Evolutionary conservation across 2,797 vertebrate species (phyloP), one percentile per base, ranked within the genome.

Genomic region (Poecilia wingei): DNA sequence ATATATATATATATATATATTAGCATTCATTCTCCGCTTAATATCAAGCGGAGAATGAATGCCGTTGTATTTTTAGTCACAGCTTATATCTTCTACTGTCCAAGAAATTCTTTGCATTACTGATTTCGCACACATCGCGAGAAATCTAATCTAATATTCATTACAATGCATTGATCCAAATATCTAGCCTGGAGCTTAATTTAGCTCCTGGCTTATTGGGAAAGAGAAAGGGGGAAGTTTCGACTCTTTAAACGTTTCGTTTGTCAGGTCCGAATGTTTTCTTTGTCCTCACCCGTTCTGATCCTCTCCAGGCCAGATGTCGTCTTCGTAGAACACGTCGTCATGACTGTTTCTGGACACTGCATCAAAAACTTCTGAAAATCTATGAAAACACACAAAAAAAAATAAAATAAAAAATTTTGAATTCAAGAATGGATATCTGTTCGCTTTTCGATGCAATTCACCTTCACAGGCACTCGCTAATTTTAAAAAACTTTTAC

Each of bases 251-350:
- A 41, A 25, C 1, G 10, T 55, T 31, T 41, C 33, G 20, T 16
- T 57, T 53, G 20, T 77, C n/a, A 20, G 68, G 28, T 13, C 41
- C 22, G 47, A 49, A 22, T 3, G 18, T 25, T 3, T 59, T 45
- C 0, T 10, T 83, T 13, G 33, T 0, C 61, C 74, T 91, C 94
- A 99, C 98, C 98, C 97, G 46, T 98, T 98, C 85, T 98, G 97
- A 82, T 98, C 96, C 82, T 96, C 96, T 89, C 95, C 96, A 55
- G 98, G 96, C 98, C 98, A 99, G 92, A 99, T 96, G 84, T 99
- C 98, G 81, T 99, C 98, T 92, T 99, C 98, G 45, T 98, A 99
- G 93, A 99, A 99, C 68, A 98, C 94, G 83, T 99, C 98, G 79
- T 99, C 98, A 28, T 99, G 97, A 84, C 96, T 97, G 82, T 98